A percentile compares a stretch with the other conserved stretches of the same genome.
These are phyloP conservation scores for Epinephelus cyanopodus DNA, from an alignment of 2,113 vertebrate genomes.

Conservation along the genomic window DNA sequence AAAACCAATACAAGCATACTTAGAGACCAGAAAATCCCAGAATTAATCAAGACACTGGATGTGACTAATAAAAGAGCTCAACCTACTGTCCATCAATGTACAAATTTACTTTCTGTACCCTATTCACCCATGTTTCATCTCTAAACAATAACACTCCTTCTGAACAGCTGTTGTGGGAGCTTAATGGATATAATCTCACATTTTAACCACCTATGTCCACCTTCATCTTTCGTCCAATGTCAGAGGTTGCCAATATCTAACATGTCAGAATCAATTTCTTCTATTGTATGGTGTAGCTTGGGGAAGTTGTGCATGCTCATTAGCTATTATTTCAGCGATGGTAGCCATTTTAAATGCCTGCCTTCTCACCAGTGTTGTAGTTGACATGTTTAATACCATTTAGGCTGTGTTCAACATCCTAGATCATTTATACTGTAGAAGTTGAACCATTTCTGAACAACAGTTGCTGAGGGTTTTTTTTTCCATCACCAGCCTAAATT, in stretches of 20 bases:
- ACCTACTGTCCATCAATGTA: not conserved
- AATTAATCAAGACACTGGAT: not conserved
- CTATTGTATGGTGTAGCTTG: not conserved
- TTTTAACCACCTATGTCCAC: not conserved
- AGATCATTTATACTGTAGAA: too few species aligned
- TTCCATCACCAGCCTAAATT: not conserved
- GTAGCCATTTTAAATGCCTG: not conserved
- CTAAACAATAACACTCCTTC: not conserved
- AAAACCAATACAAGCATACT: not conserved
- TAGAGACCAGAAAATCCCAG: not conserved
- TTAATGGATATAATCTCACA: not conserved
- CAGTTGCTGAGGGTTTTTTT: not conserved
- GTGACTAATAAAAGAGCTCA: not conserved
- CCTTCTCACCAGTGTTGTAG: not conserved
- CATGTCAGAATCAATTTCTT: not conserved
- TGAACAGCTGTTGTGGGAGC: not conserved
- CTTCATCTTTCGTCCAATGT: not conserved
- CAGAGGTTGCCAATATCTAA: not conserved
- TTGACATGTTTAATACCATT: rapidly evolving
- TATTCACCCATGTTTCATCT: not conserved
- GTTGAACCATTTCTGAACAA: not conserved
- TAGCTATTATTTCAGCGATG: not conserved
- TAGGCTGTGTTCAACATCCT: not conserved
- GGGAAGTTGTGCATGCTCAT: not conserved
- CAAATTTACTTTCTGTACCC: not conserved